Percentiles rank a stretch among this genome's conserved stretches.
phyloP scores from a whole-genome alignment of 2,888 invertebrate genomes.

The Tenodera sinensis region DNA sequence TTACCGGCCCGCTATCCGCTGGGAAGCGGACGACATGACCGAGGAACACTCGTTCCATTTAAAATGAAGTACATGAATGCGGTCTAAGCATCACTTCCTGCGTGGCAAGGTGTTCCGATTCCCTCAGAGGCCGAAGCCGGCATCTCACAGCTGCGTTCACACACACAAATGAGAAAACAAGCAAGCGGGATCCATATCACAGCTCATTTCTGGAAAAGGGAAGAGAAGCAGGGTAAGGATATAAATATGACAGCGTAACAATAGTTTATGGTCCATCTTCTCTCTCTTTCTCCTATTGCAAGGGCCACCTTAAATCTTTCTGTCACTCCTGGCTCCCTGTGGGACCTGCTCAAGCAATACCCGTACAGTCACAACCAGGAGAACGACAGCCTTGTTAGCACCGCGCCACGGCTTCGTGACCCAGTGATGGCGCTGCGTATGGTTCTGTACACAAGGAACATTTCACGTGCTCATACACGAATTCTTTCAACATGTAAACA shows the following conservation, averaged over 20 bases:
- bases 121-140: not conserved
- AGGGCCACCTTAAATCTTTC: slow-evolving; percentile 29
- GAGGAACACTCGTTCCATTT: no score
- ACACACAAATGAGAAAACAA: not conserved
- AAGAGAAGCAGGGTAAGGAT: slow-evolving; percentile 14
- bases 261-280: slow-evolving; percentile 28
- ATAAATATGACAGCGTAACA: slow-evolving; percentile 31
- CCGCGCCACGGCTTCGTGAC: not conserved
- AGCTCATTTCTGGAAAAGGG: not conserved
- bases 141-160: not conserved
- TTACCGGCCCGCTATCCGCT: no score
- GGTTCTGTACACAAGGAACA: no score
- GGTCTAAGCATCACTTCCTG: no score
- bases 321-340: slow-evolving; percentile 24
- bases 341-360: slow-evolving; percentile 20
- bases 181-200: not conserved
- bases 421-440: not conserved
- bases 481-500: no score
- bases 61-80: no score
- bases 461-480: no score
- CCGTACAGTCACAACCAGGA: not conserved
- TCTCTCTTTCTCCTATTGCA: slow-evolving; percentile 21
- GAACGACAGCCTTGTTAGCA: not conserved
- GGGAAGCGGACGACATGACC: no score
- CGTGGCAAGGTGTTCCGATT: not conserved